phyloP scores from a whole-genome alignment of 1,140 invertebrate genomes.

The Oedothorax gibbosus region DNA sequence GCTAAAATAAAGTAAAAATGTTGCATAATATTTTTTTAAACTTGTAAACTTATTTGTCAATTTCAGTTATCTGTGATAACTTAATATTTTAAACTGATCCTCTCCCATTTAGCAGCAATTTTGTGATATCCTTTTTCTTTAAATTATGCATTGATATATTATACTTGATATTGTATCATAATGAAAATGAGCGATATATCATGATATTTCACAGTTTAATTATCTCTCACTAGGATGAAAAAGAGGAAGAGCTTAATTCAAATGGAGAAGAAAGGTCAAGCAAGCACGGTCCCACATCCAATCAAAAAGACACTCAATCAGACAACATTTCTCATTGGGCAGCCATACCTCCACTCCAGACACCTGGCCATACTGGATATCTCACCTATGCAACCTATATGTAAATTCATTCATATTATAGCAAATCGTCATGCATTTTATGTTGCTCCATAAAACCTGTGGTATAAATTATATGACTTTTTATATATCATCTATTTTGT shows the following conservation, averaged over 20 bases:
- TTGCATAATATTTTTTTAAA: too few relatives aligned
- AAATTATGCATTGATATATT: too few relatives aligned
- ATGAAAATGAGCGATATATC: not conserved
- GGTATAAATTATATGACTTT: too few relatives aligned
- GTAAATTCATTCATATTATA: not conserved
- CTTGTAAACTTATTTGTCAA: too few relatives aligned
- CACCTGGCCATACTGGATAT: conserved; percentile 94
- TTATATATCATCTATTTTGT: too few relatives aligned
- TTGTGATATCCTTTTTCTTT: too few relatives aligned
- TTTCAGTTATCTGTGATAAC: not conserved
- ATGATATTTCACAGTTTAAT: not conserved
- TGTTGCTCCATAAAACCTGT: not conserved
- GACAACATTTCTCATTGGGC: conserved; percentile 71
- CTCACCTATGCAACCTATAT: conserved; percentile 87
- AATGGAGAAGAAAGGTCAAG: not conserved
- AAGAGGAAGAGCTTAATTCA: not conserved
- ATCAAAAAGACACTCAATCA: conserved; percentile 39
- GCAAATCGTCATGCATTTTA: not conserved
- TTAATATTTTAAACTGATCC: not conserved
- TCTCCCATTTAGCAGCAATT: too few relatives aligned
- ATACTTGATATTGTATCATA: not conserved
- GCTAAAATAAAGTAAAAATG: too few relatives aligned
- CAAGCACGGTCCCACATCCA: not conserved
- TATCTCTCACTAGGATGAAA: not conserved
- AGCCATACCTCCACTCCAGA: conserved; percentile 76